phyloP scores from a whole-genome alignment of 64 coral and sea anemone genomes.

The Pocillopora damicornis region DNA sequence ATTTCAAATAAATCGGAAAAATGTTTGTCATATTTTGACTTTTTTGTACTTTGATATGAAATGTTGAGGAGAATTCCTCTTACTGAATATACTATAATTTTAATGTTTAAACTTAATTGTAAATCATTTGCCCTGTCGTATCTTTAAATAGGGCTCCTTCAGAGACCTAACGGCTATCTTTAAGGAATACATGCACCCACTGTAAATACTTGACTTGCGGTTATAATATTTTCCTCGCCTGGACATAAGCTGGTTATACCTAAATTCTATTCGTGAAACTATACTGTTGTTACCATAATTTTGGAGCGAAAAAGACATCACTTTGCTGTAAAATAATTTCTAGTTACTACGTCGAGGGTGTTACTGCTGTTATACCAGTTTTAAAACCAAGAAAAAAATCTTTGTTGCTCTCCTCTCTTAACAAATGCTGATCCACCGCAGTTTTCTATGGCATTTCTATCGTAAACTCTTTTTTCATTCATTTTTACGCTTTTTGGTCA shows the following conservation, averaged over 20 bases:
- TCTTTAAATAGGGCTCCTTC: neutral
- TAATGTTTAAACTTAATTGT: neutral
- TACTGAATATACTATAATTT: conserved; percentile 8
- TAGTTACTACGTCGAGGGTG: neutral
- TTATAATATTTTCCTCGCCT: conserved; percentile 2
- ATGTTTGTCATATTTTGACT: conserved; percentile 29
- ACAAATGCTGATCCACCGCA: too few relatives aligned
- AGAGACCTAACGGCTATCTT: neutral
- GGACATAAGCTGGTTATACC: neutral
- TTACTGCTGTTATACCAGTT: neutral
- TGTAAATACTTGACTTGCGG: conserved; percentile 26
- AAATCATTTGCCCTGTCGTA: neutral
- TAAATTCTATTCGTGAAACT: neutral
- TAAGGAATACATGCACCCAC: conserved; percentile 20
- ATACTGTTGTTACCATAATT: too few relatives aligned
- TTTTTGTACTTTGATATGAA: conserved; percentile 22
- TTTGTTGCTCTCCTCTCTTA: too few relatives aligned
- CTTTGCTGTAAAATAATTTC: neutral
- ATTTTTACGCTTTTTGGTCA: too few relatives aligned
- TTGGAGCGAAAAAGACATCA: too few relatives aligned
- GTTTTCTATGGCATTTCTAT: too few relatives aligned
- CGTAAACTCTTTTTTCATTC: too few relatives aligned
- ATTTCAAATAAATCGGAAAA: conserved; percentile 29
- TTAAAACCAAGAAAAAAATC: too few relatives aligned
- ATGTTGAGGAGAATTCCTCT: neutral